A percentile compares a stretch with the other conserved stretches of the same genome.
These are phyloP conservation scores for Pelvicachromis taeniatus DNA, from an alignment of 2,113 vertebrate species.

Conservation along the genomic window DNA sequence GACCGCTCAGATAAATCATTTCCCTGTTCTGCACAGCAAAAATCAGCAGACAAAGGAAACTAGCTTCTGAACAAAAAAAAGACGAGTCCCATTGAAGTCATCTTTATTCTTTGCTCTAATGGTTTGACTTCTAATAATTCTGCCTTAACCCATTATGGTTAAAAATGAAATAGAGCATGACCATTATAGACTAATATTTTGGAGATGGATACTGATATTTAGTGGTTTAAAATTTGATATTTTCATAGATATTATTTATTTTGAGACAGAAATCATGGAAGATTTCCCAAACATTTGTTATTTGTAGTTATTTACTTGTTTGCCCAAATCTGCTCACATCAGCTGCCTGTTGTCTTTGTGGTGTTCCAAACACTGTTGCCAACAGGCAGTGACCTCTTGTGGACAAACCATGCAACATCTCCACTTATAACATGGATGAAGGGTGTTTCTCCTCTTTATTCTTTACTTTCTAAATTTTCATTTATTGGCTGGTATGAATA, in stretches of 20 bases:
- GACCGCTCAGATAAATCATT: neutral
- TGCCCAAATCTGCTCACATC: neutral
- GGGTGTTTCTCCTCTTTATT: neutral
- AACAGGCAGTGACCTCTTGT: neutral
- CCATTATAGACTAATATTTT: neutral
- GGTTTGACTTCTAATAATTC: no score
- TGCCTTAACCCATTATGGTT: neutral
- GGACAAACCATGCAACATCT: neutral
- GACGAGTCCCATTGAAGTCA: neutral
- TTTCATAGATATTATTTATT: neutral
- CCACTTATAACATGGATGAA: neutral
- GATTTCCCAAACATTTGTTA: neutral
- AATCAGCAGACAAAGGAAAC: neutral
- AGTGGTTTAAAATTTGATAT: neutral
- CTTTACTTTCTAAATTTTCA: neutral
- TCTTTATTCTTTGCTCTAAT: neutral
- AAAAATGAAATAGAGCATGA: neutral
- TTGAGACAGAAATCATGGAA: neutral
- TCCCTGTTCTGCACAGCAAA: neutral
- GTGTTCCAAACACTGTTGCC: neutral
- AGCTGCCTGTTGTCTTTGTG: neutral
- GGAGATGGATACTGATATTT: neutral
- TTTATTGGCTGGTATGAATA: neutral
- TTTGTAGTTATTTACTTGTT: neutral
- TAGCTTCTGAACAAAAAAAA: neutral